Evolutionary conservation across 1,140 invertebrate genomes (phyloP).

Genomic region (Chironomus striatipennis): DNA sequence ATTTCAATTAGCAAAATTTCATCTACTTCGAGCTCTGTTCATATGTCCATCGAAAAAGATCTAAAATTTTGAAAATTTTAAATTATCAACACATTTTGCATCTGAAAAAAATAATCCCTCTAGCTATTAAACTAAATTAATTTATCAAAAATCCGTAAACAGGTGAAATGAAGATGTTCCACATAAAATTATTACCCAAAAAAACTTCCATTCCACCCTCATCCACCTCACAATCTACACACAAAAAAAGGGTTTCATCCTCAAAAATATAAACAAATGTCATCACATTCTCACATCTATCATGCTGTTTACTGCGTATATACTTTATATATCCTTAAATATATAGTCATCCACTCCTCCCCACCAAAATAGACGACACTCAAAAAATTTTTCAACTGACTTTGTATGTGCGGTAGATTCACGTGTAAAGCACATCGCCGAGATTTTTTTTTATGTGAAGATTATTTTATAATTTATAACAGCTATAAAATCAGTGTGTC

Average conservation of each 20-base stretch:
- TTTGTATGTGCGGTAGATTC: not conserved
- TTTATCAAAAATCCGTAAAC: no score
- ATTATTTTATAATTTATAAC: constrained; percentile 19
- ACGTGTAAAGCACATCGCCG: not conserved
- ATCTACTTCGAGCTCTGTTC: no score
- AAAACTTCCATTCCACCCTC: not conserved
- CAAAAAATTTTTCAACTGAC: no score
- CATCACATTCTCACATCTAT: not conserved
- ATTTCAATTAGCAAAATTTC: no score
- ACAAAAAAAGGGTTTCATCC: not conserved
- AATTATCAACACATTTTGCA: no score
- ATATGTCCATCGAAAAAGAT: no score
- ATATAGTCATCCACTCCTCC: not conserved
- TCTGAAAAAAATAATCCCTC: no score
- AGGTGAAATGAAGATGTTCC: no score
- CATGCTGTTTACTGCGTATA: not conserved
- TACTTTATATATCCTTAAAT: not conserved
- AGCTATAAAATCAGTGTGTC: constrained; percentile 19
- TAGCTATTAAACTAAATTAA: no score
- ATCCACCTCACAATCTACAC: not conserved
- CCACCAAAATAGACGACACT: no score
- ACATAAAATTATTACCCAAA: no score
- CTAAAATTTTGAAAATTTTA: no score
- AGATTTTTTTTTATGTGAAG: not conserved
- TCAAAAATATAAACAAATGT: not conserved